Percentiles rank a stretch among this genome's conserved stretches.
These are phyloP conservation scores for Lepidotrigona ventralis DNA, from an alignment of 1,140 invertebrate genomes.

Conservation along the genomic window DNA sequence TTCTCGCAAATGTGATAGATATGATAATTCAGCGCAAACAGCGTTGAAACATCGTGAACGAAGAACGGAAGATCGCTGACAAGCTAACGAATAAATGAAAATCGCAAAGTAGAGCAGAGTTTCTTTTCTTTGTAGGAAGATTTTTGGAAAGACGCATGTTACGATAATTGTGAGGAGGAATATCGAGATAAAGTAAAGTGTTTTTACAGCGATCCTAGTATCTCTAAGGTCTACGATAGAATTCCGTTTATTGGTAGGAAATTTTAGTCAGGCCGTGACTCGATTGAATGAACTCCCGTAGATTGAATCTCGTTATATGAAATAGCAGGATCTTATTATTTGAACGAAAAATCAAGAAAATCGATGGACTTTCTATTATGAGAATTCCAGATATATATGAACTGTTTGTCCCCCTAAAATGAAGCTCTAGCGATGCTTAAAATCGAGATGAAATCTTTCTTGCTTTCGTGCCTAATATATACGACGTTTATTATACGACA, in stretches of 20 bases:
- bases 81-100: neutral
- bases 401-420: neutral
- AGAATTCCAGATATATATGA: neutral
- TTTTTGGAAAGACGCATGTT: neutral
- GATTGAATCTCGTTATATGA: neutral
- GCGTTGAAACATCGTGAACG: neutral
- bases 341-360: neutral
- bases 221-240: neutral
- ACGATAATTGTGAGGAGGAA: neutral
- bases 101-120: neutral
- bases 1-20: too few species aligned
- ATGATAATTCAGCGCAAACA: too few species aligned
- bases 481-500: neutral
- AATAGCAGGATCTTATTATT: neutral
- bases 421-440: neutral
- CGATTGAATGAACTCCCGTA: neutral
- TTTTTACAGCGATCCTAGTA: neutral
- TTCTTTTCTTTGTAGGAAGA: neutral
- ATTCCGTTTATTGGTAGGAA: neutral
- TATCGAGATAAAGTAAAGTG: neutral
- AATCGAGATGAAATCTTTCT: neutral
- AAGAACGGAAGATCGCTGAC: neutral
- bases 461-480: neutral
- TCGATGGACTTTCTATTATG: neutral
- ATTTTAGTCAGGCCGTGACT: neutral